Evolutionary conservation across 2,797 vertebrate species (phyloP).

Genomic region (Falco berigora): DNA sequence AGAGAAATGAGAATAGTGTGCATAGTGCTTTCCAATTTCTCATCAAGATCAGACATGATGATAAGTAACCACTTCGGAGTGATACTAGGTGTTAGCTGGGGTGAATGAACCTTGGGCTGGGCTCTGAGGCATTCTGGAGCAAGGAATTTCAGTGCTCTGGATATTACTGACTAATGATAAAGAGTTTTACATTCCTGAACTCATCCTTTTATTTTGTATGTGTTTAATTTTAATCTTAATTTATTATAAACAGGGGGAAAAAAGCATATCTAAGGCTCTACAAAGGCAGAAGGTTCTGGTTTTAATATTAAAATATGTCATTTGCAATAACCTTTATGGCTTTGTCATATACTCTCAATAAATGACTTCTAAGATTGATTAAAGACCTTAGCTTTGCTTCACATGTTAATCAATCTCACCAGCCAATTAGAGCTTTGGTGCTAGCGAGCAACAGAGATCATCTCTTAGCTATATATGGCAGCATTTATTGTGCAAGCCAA

Average conservation of each 20-base stretch:
- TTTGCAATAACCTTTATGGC: conserved; percentile 58
- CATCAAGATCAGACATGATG: conserved; percentile 57
- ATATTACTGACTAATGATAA: conserved; percentile 32
- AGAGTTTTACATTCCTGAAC: not conserved
- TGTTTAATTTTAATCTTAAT: conserved; percentile 50
- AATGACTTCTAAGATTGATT: conserved; percentile 62
- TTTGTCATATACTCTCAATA: conserved; percentile 61
- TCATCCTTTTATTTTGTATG: conserved; percentile 46
- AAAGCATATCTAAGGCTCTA: conserved; percentile 4
- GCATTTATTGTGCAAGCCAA: conserved; percentile 29
- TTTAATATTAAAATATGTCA: conserved; percentile 58
- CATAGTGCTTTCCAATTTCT: conserved; percentile 43
- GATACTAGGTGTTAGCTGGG: conserved; percentile 49
- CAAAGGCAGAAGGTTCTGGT: conserved; percentile 18
- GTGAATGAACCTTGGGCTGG: conserved; percentile 53
- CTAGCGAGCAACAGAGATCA: conserved; percentile 21
- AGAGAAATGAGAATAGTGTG: conserved; percentile 14
- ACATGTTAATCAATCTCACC: conserved; percentile 61
- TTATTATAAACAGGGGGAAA: not conserved
- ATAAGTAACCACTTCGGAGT: conserved; percentile 30
- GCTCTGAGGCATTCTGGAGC: conserved; percentile 43
- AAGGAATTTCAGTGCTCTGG: conserved; percentile 43
- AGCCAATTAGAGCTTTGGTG: conserved; percentile 57
- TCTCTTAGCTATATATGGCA: conserved; percentile 24
- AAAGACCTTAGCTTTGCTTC: conserved; percentile 55